phyloP scores from a whole-genome alignment of 2,888 invertebrate genomes.

The Anagyrus pseudococci region DNA sequence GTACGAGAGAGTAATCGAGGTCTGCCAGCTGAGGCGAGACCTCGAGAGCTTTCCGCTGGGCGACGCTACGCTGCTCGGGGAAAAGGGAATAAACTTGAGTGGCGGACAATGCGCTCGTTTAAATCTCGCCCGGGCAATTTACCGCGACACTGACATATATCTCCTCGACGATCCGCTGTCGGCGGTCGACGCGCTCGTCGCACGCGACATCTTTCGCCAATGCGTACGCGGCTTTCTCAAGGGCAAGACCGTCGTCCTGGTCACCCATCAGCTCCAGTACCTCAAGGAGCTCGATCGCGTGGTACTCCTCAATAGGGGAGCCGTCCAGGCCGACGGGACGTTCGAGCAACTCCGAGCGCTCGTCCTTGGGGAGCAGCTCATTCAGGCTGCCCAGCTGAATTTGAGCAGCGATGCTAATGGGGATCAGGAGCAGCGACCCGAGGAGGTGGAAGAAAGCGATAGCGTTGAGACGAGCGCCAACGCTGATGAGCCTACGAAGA shows the following conservation, averaged over 20 bases:
- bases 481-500: not conserved
- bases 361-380: conserved; percentile 64
- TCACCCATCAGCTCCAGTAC: conserved; percentile 85
- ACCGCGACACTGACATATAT: conserved; percentile 76
- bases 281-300: conserved; percentile 72
- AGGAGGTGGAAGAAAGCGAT: conserved; percentile 1
- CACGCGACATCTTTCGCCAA: conserved; percentile 73
- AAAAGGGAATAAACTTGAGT: conserved; percentile 79
- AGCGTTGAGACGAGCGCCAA: not conserved
- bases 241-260: conserved; percentile 76
- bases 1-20: conserved; percentile 66
- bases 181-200: conserved; percentile 76
- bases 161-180: conserved; percentile 78
- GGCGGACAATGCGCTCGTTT: conserved; percentile 86
- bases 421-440: conserved; percentile 16
- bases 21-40: conserved; percentile 76
- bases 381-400: conserved; percentile 69
- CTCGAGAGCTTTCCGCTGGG: conserved; percentile 75
- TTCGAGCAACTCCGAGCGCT: too few species aligned
- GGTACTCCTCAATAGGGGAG: conserved; percentile 64
- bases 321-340: conserved; percentile 68
- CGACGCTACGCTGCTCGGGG: conserved; percentile 82
- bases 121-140: conserved; percentile 74
- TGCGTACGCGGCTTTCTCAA: conserved; percentile 69
- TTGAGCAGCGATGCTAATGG: conserved; percentile 63